A percentile compares a stretch with the other conserved stretches of the same genome.
Evolutionary conservation across 1,140 invertebrate species (phyloP).

Genomic region (Ceratina calcarata): DNA sequence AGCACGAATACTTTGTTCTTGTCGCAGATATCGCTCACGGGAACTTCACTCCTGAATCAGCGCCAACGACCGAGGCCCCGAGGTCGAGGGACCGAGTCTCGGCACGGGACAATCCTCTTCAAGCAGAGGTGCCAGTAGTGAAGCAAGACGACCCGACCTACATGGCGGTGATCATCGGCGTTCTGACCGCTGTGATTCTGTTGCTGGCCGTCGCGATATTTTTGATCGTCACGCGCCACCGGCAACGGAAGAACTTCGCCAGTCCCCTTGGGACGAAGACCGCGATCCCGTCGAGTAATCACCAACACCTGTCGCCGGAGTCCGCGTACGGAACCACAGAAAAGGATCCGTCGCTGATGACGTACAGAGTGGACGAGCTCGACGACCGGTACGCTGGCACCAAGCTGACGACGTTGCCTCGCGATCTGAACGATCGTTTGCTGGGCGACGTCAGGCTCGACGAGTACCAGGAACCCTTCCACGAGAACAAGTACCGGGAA

Average conservation of each 20-base stretch:
- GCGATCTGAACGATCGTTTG: constrained; percentile 78
- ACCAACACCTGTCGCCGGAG: constrained; percentile 77
- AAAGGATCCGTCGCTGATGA: constrained; percentile 78
- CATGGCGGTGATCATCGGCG: constrained; percentile 85
- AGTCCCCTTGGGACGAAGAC: constrained; percentile 79
- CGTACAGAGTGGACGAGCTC: constrained; percentile 78
- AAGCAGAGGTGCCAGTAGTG: constrained; percentile 76
- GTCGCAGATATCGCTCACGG: constrained; percentile 79
- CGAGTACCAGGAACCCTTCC: constrained; percentile 82
- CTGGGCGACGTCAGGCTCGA: constrained; percentile 78
- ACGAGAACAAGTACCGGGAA: constrained; percentile 79
- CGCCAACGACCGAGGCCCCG: constrained; percentile 76
- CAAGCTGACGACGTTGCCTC: constrained; percentile 76
- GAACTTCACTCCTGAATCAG: constrained; percentile 78
- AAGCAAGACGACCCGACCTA: constrained; percentile 82
- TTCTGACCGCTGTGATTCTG: constrained; percentile 84
- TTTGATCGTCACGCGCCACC: constrained; percentile 82
- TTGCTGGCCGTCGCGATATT: constrained; percentile 82
- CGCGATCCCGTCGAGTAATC: constrained; percentile 75
- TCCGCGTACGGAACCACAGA: constrained; percentile 78
- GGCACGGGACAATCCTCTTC: constrained; percentile 73
- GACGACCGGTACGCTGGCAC: constrained; percentile 78
- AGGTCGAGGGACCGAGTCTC: constrained; percentile 79
- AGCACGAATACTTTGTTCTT: no score
- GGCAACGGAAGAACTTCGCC: constrained; percentile 82